A percentile compares a stretch with the other conserved stretches of the same genome.
These are phyloP conservation scores for Psophia crepitans DNA, from an alignment of 2,113 vertebrate genomes.

Conservation along the genomic window DNA sequence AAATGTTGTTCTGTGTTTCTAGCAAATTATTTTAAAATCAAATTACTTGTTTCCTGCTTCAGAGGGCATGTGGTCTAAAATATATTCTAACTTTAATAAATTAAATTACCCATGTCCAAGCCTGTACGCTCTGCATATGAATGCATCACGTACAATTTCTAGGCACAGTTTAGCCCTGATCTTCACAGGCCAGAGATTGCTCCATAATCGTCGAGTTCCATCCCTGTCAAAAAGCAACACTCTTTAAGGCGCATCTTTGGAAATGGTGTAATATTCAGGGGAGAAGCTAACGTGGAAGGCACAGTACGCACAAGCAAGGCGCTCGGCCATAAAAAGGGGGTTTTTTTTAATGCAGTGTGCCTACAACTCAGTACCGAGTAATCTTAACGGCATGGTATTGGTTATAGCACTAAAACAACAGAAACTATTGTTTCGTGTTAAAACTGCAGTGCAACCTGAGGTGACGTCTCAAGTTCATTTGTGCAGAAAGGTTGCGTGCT, in stretches of 20 bases:
- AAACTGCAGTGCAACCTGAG: neutral
- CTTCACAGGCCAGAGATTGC: neutral
- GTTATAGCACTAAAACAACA: conserved; percentile 28
- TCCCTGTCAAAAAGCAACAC: neutral
- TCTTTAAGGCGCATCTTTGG: neutral
- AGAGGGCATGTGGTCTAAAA: conserved; percentile 28
- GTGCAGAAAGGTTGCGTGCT: neutral
- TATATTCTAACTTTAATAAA: conserved; percentile 55
- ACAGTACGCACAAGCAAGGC: neutral
- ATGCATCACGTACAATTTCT: neutral
- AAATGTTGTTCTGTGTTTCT: conserved; percentile 12
- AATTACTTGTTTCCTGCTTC: conserved; percentile 63
- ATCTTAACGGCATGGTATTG: conserved; percentile 30
- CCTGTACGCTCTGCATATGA: neutral
- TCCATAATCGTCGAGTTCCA: neutral
- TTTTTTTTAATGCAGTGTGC: conserved; percentile 24
- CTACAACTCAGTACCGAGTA: neutral
- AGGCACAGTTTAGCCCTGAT: neutral
- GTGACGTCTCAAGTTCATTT: neutral
- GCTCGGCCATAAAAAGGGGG: neutral
- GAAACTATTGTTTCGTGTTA: neutral
- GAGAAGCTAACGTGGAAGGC: neutral
- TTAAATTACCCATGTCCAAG: neutral
- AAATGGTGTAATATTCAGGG: neutral
- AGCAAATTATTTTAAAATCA: conserved; percentile 66